Evolutionary conservation across 37 sponge, comb jelly and placozoan genomes (phyloP), one percentile per base, ranked within the genome.

Genomic region (Tethya wilhelma): DNA sequence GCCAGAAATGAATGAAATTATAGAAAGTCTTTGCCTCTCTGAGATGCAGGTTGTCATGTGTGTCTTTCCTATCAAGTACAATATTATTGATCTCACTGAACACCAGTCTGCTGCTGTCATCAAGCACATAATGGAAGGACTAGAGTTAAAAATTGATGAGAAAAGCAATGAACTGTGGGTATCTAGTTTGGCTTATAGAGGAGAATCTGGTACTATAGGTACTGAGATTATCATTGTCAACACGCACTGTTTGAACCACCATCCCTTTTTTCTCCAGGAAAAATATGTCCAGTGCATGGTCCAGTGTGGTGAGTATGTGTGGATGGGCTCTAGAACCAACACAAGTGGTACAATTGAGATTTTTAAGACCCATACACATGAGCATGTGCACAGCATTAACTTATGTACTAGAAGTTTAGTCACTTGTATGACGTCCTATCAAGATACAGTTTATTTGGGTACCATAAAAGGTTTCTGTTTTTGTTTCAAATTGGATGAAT

Each of bases 381-480:
- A 92, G 9, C 70, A 84, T 2, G 64, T 83, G 32, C 88, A 92
- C 77, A 83, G 79, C 59, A 80, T 92, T 55, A 74, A 77, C 29
- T 84, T 92, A 81, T 67, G 77, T n/a, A n/a, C n/a, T 34, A 81
- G 87, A 20, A 87, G 74, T 42, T 72, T 89, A 42, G 93, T 92
- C 9, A 87, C 85, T 20, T 87, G 84, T 46, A 83, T 92, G 49
- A 75, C 93, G 8, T 60, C 59, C 44, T 46, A 74, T 32, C 30
- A 79, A n/a, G 43, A 46, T 1, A n/a, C 41, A 33, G 89, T 87
- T 25, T 87, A 81, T 71, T 31, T 87, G 31, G 93, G 93, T 1
- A 92, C 93, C 39, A 63, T 92, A 55, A 89, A 92, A 60, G 93
- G 93, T 19, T 92, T 75, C 65, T 78, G 84, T n/a, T 80, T 87